A percentile compares a stretch with the other conserved stretches of the same genome.
These are phyloP conservation scores for Romanogobio albipinnatus DNA, from an alignment of 2,113 vertebrate genomes.

Conservation along the genomic window DNA sequence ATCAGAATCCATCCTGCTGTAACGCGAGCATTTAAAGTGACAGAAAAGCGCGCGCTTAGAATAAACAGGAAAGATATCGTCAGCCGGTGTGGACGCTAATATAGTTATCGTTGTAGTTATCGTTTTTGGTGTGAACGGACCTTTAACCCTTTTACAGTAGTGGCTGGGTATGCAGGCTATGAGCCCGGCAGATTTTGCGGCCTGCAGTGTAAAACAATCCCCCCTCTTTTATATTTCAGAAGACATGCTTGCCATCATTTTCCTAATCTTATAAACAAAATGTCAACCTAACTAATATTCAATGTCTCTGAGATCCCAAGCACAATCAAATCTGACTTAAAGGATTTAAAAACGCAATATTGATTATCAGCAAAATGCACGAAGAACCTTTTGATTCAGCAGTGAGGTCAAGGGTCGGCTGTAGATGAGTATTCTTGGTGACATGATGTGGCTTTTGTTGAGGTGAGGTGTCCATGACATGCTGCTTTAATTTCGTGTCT, in stretches of 20 bases:
- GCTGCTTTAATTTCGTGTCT: conserved; percentile 30
- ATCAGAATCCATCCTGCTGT: too few relatives aligned
- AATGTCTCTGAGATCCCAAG: background rate
- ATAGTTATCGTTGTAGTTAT: too few relatives aligned
- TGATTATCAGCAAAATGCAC: background rate
- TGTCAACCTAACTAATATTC: background rate
- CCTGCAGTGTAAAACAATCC: too few relatives aligned
- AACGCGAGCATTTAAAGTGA: too few relatives aligned
- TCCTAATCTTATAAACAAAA: background rate
- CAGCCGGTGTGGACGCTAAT: too few relatives aligned
- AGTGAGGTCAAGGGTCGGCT: conserved; percentile 25
- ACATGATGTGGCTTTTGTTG: background rate
- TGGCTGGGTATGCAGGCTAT: too few relatives aligned
- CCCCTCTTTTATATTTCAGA: too few relatives aligned
- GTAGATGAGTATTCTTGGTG: background rate
- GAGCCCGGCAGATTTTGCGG: too few relatives aligned
- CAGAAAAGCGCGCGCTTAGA: too few relatives aligned
- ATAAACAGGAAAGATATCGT: too few relatives aligned
- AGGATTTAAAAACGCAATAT: background rate
- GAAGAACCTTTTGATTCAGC: background rate
- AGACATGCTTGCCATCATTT: background rate
- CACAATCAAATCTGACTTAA: background rate
- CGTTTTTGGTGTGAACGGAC: too few relatives aligned
- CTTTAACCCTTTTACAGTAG: too few relatives aligned
- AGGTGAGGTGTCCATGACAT: background rate